Conservation (phyloP, 2,888 invertebrate species). For the Nephrotoma appendiculata region DNA sequence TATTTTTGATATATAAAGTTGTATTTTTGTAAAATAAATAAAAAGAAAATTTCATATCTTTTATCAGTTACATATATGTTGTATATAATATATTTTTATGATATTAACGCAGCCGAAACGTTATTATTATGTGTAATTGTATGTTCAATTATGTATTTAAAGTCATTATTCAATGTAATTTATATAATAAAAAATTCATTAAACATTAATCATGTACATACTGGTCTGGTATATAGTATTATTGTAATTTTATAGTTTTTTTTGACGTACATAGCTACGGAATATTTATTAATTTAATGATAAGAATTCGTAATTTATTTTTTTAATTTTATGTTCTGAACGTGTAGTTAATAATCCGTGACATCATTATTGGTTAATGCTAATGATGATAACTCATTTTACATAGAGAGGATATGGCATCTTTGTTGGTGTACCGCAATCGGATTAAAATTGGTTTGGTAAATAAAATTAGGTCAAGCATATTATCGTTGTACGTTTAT, state of each 20-base stretch:
- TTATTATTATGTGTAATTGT: background rate
- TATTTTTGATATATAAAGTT: background rate
- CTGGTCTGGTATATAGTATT: background rate
- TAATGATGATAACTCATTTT: background rate
- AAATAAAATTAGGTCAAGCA: too few species aligned
- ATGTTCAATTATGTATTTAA: slow-evolving; percentile 1
- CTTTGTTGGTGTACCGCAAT: too few species aligned
- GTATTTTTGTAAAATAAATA: background rate
- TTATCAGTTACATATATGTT: background rate
- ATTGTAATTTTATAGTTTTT: background rate
- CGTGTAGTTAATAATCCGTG: background rate
- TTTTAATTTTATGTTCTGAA: background rate
- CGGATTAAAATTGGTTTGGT: too few species aligned
- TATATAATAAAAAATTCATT: slow-evolving; percentile 1
- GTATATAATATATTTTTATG: background rate
- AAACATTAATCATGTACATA: background rate
- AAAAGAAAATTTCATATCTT: background rate
- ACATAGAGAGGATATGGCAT: background rate
- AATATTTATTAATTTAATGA: background rate
- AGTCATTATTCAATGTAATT: slow-evolving; percentile 1
- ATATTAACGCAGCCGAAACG: background rate
- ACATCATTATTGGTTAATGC: background rate
- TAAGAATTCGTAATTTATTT: background rate
- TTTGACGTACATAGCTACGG: background rate
- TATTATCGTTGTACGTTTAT: too few species aligned